Evolutionary conservation across 2,888 invertebrate genomes (phyloP), one percentile per base, ranked within the genome.

Genomic region (Heliconius ismenius): DNA sequence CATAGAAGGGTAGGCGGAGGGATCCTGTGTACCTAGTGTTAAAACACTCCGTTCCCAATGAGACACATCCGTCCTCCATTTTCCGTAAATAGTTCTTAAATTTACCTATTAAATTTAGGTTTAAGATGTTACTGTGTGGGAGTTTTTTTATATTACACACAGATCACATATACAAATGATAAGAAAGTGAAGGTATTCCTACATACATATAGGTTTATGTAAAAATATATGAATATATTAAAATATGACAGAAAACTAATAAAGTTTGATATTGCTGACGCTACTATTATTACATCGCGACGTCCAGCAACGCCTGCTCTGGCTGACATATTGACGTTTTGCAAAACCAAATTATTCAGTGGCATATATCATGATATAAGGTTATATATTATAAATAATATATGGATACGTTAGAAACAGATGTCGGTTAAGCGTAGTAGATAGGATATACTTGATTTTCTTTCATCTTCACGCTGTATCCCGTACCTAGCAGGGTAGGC

Each of bases 251-350:
- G 32, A 72, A 72, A 72, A 60, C 15, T 72, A 72, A 43, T 73
- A 73, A 26, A 26, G 13, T 43, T 58, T 26, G 26, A 39, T 73
- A 63, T 43, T 39, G 62, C 62, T 43, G 28, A 73, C 43, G 62
- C 39, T 63, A 62, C 72, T 39, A 24, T 26, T n/a, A 62, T 62
- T 15, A 26, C 36, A 21, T 13, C 65, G 65, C 67, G 67, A 62
- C 39, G 60, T 73, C 60, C 60, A 39, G 58, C 24, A 18, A 24
- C 32, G 28, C 60, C 26, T 1, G 62, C 60, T 60, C 73, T 1
- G 18, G 26, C 43, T 73, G 73, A 73, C 73, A 62, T 63, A 73
- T 73, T 62, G 73, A 73, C 73, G 26, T 73, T 63, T 43, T 62
- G 62, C 73, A 62, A 62, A 70, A 73, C 73, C 43, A 62, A 63